Conservation (phyloP, 2,888 invertebrate species). For the Rhagium mordax region DNA sequence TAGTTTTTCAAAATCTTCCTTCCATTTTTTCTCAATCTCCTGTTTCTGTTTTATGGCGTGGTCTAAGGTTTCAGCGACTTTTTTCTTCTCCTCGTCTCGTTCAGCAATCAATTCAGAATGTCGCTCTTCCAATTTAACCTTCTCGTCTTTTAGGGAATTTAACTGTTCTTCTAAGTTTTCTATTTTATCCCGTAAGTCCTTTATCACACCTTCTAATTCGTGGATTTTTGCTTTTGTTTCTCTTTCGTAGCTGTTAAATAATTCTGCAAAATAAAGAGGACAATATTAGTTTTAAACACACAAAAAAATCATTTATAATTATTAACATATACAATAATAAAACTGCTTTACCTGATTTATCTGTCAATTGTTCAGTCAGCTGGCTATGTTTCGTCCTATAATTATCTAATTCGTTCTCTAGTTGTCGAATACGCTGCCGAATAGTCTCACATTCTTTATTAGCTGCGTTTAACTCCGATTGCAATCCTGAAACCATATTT, state of each 20-base stretch:
- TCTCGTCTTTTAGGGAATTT: constrained; percentile 70
- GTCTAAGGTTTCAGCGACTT: constrained; percentile 74
- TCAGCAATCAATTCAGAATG: constrained; percentile 65
- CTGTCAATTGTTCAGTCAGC: constrained; percentile 74
- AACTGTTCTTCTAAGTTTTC: constrained; percentile 71
- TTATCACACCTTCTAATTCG: constrained; percentile 70
- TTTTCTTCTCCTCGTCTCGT: constrained; percentile 71
- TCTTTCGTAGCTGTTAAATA: constrained; percentile 61
- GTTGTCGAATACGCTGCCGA: constrained; percentile 73
- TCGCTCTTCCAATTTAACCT: constrained; percentile 68
- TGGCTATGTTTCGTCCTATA: constrained; percentile 75
- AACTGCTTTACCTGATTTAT: constrained; percentile 74
- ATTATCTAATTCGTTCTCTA: constrained; percentile 76
- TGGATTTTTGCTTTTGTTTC: constrained; percentile 67
- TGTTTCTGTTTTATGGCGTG: constrained; percentile 76
- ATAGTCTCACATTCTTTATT: constrained; percentile 79
- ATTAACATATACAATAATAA: no score
- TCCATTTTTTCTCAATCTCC: constrained; percentile 75
- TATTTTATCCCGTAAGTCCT: constrained; percentile 71
- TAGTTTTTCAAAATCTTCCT: constrained; percentile 79
- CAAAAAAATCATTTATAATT: not conserved
- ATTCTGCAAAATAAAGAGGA: constrained; percentile 53
- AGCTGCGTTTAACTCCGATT: constrained; percentile 77
- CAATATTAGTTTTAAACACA: no score
- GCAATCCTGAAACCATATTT: constrained; percentile 71